Conservation (phyloP, 2,113 vertebrate species). For the Bubo blakistoni region DNA sequence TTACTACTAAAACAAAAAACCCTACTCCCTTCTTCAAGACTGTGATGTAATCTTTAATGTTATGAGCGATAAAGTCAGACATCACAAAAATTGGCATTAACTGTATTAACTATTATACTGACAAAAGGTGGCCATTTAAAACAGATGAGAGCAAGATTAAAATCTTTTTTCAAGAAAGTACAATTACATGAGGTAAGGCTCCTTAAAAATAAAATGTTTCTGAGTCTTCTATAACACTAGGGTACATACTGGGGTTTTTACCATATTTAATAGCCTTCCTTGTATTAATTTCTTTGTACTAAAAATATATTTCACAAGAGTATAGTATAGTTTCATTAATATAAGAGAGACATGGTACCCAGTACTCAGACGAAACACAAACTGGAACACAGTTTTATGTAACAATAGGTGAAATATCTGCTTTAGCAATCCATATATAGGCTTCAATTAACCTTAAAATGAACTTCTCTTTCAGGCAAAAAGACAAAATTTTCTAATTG, state of each 20-base stretch:
- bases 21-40: background rate
- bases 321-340: background rate
- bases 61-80: background rate
- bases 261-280: background rate
- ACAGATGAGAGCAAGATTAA: background rate
- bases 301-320: background rate
- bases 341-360: background rate
- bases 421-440: background rate
- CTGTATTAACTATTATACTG: background rate
- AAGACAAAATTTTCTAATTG: background rate
- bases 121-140: background rate
- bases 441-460: conserved; percentile 5
- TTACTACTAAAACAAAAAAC: background rate
- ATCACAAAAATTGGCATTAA: background rate
- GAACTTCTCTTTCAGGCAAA: background rate
- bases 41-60: background rate
- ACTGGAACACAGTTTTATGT: background rate
- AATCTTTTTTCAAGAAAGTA: background rate
- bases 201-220: background rate
- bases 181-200: background rate
- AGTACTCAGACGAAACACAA: background rate
- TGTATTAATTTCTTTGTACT: background rate
- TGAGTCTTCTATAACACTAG: background rate
- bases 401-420: background rate
- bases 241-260: background rate